Evolutionary conservation across 2,113 vertebrate genomes (phyloP).

Genomic region (Trogon surrucura): DNA sequence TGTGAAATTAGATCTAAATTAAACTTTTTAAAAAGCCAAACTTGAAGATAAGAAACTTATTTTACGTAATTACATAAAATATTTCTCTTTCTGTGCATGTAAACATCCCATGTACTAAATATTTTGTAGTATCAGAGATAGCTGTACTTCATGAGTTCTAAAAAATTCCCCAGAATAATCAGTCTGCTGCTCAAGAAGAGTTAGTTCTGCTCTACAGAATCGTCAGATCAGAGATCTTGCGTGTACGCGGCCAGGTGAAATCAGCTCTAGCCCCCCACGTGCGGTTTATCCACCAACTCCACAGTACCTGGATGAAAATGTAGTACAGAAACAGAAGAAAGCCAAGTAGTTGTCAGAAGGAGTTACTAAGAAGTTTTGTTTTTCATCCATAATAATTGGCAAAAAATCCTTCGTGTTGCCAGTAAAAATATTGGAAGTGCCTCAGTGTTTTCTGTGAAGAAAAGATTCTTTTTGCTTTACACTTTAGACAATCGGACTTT

Average conservation of each 20-base stretch:
- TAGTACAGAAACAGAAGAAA: neutral
- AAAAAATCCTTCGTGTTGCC: conserved; percentile 37
- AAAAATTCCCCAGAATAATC: neutral
- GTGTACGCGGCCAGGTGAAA: neutral
- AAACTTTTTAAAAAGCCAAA: neutral
- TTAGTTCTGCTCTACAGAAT: neutral
- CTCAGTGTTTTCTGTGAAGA: neutral
- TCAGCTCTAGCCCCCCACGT: neutral
- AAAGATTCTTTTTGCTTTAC: neutral
- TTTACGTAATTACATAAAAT: neutral
- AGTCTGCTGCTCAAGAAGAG: neutral
- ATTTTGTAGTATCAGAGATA: neutral
- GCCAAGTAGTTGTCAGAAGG: conserved; percentile 50
- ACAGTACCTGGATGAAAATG: neutral
- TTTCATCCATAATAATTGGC: neutral
- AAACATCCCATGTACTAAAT: neutral
- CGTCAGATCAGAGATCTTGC: neutral
- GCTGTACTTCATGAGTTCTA: neutral
- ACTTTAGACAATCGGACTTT: conserved; percentile 35
- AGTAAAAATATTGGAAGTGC: conserved; percentile 41
- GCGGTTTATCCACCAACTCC: neutral
- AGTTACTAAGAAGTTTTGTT: conserved; percentile 40
- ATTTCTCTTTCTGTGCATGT: neutral
- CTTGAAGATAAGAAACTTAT: neutral
- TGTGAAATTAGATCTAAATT: neutral